Conservation (phyloP, 2,797 vertebrate species). For the Spea hammondii region DNA sequence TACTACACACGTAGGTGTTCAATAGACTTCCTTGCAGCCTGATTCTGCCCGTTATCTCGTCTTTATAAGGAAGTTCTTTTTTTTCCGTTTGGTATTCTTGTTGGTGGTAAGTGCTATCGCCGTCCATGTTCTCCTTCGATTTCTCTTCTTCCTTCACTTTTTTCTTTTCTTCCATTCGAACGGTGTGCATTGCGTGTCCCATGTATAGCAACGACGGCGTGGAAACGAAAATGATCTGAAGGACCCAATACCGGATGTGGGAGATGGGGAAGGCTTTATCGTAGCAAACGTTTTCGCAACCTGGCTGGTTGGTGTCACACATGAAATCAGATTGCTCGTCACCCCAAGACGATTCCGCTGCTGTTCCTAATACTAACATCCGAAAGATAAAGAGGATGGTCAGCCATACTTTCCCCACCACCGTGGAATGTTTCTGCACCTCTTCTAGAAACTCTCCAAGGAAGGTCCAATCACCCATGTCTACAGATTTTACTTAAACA, state of each 20-base stretch:
- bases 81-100: slow-evolving; percentile 73
- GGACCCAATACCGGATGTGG: slow-evolving; percentile 95
- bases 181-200: slow-evolving; percentile 91
- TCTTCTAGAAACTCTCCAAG: slow-evolving; percentile 95
- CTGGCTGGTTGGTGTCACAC: slow-evolving; percentile 90
- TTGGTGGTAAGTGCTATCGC: slow-evolving; percentile 61
- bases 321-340: slow-evolving; percentile 95
- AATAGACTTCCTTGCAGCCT: slow-evolving; percentile 82
- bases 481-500: slow-evolving; percentile 57
- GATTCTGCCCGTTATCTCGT: slow-evolving; percentile 68
- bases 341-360: slow-evolving; percentile 95
- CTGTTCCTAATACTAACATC: slow-evolving; percentile 93
- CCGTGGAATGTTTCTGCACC: slow-evolving; percentile 96
- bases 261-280: slow-evolving; percentile 96
- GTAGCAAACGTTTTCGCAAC: slow-evolving; percentile 94
- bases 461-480: slow-evolving; percentile 97
- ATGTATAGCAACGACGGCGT: slow-evolving; percentile 94
- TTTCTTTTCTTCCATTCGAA: slow-evolving; percentile 86
- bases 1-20: slow-evolving; percentile 89
- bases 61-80: slow-evolving; percentile 62
- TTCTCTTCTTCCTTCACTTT: slow-evolving; percentile 70
- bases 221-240: slow-evolving; percentile 97
- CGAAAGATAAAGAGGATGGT: slow-evolving; percentile 96
- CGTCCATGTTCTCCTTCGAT: slow-evolving; percentile 38
- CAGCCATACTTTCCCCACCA: slow-evolving; percentile 95